Evolutionary conservation across 2,888 invertebrate genomes (phyloP), one percentile per base, ranked within the genome.

Genomic region (Spilosoma lubricipeda): DNA sequence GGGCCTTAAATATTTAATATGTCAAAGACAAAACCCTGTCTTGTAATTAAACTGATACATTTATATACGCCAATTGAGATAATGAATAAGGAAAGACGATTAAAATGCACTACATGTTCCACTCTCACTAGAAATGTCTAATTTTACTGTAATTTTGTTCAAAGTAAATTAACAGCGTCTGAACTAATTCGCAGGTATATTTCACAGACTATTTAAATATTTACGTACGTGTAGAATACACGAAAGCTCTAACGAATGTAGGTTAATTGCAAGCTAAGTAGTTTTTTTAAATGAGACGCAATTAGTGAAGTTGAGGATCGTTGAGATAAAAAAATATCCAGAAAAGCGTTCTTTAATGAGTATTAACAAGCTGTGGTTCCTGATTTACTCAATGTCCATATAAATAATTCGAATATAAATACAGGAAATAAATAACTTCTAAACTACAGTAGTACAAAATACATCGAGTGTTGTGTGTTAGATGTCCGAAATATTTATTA

Each of bases 231-330:
- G 64, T 71, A 70, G 73, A 79, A 73, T 78, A 75, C 80, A 78
- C 76, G 78, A 74, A 80, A 48, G 82, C 83, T 84, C 79, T 81
- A 87, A 86, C 87, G 89, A 77, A 93, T 92, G 85, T 91, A 85
- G 92, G 92, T 93, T 92, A 92, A 93, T 91, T 92, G 92, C 89
- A 79, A 85, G 36, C 48, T 85, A 84, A 79, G 86, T 79, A 80
- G 82, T 88, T 91, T 91, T 91, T 88, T 91, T 88, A 90, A 91
- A 92, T 91, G 91, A 91, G 91, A 88, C 86, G 92, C 93, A 93
- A 92, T 93, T 93, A 93, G 92, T 88, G 85, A 80, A 88, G 87
- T 86, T 87, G 85, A 84, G 81, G 81, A 74, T 75, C 81, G 80
- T 80, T 84, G 80, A 87, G 77, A 85, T 85, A 82, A 85, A 78